Evolutionary conservation across 2,888 invertebrate genomes (phyloP), one percentile per base, ranked within the genome.

Genomic region (Eueremaeus valkanovi): DNA sequence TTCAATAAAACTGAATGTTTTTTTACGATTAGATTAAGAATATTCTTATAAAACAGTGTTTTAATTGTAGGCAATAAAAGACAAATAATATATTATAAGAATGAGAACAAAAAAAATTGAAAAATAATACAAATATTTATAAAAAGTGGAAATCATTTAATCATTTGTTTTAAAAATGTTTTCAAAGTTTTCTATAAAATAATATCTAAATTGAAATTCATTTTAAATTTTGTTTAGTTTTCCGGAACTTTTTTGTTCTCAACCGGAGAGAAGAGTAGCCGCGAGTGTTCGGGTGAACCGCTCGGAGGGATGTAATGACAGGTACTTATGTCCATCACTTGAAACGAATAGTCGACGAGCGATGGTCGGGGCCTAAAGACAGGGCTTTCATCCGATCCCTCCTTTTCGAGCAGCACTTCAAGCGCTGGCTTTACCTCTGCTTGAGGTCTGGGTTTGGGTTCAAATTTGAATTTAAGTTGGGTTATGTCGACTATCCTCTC

Each of bases 301-400:
- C n/a, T 36, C n/a, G 66, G 66, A 9, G 66, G 21, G 1, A 66
- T 36, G 24, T 66, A 66, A 21, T 31, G 36, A 66, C 66, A 66
- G 31, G 66, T 66, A 21, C 66, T 66, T 9, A 66, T 36, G 40
- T 66, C 66, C 66, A 66, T 33, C 21, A 36, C 21, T 6, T 66
- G 33, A 36, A 21, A 66, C 21, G 66, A 66, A 36, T 21, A 66
- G 40, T 66, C 66, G 9, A 33, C 18, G 1, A 63, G 8, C 18
- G 66, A 66, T 21, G 61, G 29, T 16, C 61, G 9, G n/a, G 16
- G 31, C 2, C 13, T 11, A 61, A 13, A 61, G 61, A 31, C 40
- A 21, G 66, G 66, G 21, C 66, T 66, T 8, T 29, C 9, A 21
- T 31, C 55, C 13, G 5, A 21, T 27, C 21, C 13, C 3, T 55